These are phyloP conservation scores for Lithophane semibrunnea DNA, from an alignment of 2,888 invertebrate genomes.

Conservation along the genomic window DNA sequence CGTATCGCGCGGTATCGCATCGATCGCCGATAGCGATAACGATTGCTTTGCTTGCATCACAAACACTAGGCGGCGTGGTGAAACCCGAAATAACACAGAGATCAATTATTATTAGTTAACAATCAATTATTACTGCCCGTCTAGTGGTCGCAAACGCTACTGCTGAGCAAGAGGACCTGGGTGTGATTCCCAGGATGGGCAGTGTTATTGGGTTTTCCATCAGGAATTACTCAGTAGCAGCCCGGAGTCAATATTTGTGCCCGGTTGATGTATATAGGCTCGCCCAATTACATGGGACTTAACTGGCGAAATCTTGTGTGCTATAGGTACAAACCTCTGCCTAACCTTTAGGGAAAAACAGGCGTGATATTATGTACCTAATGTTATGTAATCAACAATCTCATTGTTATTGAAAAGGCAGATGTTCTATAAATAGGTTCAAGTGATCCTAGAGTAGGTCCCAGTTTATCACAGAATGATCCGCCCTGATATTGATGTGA, in stretches of 20 bases:
- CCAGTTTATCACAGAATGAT: too few relatives aligned
- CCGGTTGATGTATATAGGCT: background rate
- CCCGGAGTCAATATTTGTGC: background rate
- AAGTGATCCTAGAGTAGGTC: too few relatives aligned
- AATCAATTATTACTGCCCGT: background rate
- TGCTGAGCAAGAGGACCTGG: background rate
- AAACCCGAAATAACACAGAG: background rate
- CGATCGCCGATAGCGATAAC: conserved; percentile 38
- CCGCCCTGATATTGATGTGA: too few relatives aligned
- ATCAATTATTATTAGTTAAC: conserved; percentile 4
- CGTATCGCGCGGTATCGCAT: conserved; percentile 43
- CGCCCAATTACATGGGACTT: too few relatives aligned
- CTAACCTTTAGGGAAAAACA: too few relatives aligned
- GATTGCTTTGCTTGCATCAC: conserved; percentile 37
- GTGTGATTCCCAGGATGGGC: background rate
- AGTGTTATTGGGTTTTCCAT: background rate
- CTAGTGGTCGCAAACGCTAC: background rate
- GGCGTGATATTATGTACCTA: too few relatives aligned
- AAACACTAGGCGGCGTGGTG: background rate
- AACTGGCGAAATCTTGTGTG: too few relatives aligned
- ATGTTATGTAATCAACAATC: too few relatives aligned
- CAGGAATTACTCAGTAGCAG: background rate
- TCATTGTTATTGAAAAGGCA: too few relatives aligned
- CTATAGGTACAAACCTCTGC: too few relatives aligned
- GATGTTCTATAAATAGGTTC: too few relatives aligned